Evolutionary conservation across 2,888 invertebrate species (phyloP).

Genomic region (Heteropelma amictum): DNA sequence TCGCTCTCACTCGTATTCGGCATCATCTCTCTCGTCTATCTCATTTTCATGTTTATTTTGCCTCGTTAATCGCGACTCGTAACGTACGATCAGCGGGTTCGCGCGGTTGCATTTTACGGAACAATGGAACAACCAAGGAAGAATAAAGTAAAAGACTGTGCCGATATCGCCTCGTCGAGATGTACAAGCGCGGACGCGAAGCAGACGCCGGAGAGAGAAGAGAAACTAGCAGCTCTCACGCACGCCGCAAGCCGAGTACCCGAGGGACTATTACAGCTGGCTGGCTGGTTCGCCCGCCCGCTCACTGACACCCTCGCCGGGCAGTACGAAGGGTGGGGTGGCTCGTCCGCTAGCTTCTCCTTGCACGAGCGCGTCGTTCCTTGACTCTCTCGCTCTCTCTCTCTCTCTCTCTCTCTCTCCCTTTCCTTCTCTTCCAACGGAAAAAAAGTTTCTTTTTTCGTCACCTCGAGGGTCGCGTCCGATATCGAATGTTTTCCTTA

Average conservation of each 20-base stretch:
- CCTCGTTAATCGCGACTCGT: not conserved
- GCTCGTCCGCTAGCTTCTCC: slow-evolving; percentile 15
- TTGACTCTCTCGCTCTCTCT: slow-evolving; percentile 35
- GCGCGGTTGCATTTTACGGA: not conserved
- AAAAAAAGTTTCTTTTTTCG: not conserved
- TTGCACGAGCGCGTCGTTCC: slow-evolving; percentile 29
- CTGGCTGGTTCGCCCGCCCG: slow-evolving; percentile 23
- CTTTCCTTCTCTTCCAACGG: not conserved
- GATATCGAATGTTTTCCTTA: not conserved
- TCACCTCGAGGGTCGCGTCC: not conserved
- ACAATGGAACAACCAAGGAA: not conserved
- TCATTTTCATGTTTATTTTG: not conserved
- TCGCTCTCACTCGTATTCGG: too few species aligned
- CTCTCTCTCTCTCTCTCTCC: slow-evolving; percentile 17
- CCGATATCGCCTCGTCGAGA: not conserved
- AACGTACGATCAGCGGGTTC: not conserved
- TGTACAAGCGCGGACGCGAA: not conserved
- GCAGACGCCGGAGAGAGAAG: not conserved
- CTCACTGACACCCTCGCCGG: slow-evolving; percentile 26
- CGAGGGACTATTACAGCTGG: slow-evolving; percentile 52
- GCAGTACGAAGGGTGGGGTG: slow-evolving; percentile 18
- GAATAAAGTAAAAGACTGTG: not conserved
- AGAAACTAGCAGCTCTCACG: slow-evolving; percentile 22
- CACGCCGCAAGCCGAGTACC: slow-evolving; percentile 46
- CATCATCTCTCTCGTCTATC: slow-evolving; percentile 9